Base-by-base conservation (phyloP, 2,888 invertebrate genomes). In the Apodemia zela region DNA sequence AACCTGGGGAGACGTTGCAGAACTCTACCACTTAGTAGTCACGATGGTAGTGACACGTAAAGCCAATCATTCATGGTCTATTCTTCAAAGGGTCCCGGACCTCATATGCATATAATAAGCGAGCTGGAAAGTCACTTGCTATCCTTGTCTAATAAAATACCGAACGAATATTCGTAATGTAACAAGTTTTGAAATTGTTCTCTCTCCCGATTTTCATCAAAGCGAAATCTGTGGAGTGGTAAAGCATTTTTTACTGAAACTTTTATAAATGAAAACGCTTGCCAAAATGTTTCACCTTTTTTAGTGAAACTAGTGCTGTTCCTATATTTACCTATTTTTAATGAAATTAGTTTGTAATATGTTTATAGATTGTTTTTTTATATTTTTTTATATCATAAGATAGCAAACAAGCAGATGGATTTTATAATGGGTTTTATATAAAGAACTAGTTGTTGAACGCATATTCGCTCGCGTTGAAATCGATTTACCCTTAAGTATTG, bases 141-240 rank as follows among this genome's bases (percentile, higher is more conserved):
- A 42, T 42, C 42, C 15, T 42, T 42, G 13, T 15, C 42, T 42
- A 42, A 15, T 42, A 42, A 42, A 42, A 42, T 15, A 1, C 25
- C 25, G 13, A 25, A 51, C 13, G 51, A 51, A 25, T 21, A 51
- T 25, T 25, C 51, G 51, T 51, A 51, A 51, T 51, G 51, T 51
- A 51, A 51, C 51, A 58, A 62, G 25, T 62, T 62, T 45, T 57
- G 45, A 25, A 62, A 62, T 38, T 38, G 42, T 58, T 62, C 21
- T 58, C 42, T 57, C 42, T 62, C 35, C 17, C 42, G 57, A 38
- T 62, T 62, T 62, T 62, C 25, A 62, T 62, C 62, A 62, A 62
- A 62, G 62, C 62, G 57, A 62, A 57, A 57, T 17, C 49, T 33
- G 6, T 45, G 18, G 58, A 29, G 45, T 33, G 58, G n/a, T 33